A percentile compares a stretch with the other conserved stretches of the same genome.
phyloP scores from a whole-genome alignment of 2,888 invertebrate genomes.

The Myopa testacea region DNA sequence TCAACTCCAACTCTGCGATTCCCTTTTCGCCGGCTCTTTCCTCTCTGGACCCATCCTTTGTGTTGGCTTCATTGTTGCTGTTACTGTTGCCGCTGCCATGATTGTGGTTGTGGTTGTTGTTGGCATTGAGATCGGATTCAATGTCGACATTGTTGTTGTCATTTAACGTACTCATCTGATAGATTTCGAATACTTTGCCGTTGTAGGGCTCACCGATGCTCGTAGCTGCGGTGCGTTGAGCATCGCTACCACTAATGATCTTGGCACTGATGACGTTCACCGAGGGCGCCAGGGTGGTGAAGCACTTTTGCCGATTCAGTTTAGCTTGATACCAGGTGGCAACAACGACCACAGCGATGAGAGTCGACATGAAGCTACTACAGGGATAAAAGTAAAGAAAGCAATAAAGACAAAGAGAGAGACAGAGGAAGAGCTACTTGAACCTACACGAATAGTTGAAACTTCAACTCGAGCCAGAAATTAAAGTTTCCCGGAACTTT shows the following conservation, averaged over 20 bases:
- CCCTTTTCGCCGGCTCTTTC: constrained; percentile 33
- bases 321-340: constrained; percentile 75
- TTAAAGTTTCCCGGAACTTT: constrained; percentile 78
- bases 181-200: constrained; percentile 64
- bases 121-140: constrained; percentile 58
- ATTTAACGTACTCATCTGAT: constrained; percentile 64
- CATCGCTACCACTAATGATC: constrained; percentile 6
- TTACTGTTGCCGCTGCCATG: not conserved
- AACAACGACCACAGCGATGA: constrained; percentile 70
- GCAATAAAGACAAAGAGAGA: not conserved
- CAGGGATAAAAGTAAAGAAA: not conserved
- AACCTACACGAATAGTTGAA: constrained; percentile 78
- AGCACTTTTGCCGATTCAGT: constrained; percentile 55
- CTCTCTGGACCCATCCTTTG: constrained; percentile 30
- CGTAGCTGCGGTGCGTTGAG: not conserved
- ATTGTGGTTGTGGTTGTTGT: constrained; percentile 14
- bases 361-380: constrained; percentile 59
- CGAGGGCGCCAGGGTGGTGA: constrained; percentile 30
- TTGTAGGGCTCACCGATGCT: constrained; percentile 68
- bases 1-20: constrained; percentile 40
- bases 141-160: constrained; percentile 57
- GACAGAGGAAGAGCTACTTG: not conserved
- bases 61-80: constrained; percentile 16
- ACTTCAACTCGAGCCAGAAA: constrained; percentile 74
- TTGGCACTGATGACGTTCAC: constrained; percentile 24